Conservation (phyloP, 2,888 invertebrate species). For the Caenorhabditis wallacei region DNA sequence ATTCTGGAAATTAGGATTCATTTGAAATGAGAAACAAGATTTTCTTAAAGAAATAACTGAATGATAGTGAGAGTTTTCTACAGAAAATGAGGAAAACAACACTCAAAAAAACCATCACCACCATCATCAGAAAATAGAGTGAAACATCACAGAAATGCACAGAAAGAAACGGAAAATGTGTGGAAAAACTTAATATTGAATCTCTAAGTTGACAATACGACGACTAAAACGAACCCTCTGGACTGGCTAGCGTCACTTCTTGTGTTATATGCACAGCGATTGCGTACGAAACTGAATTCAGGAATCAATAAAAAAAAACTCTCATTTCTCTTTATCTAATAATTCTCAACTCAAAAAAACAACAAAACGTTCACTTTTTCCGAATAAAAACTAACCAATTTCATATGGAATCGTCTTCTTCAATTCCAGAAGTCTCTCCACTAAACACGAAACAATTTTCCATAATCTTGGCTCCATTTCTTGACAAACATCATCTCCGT, state of each 20-base stretch:
- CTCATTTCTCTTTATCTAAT: not conserved
- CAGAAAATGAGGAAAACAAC: not conserved
- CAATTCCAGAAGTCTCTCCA: slow-evolving; percentile 16
- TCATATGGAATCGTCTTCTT: slow-evolving; percentile 49
- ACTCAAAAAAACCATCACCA: slow-evolving; percentile 12
- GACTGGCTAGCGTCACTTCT: slow-evolving; percentile 60
- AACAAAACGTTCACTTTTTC: not conserved
- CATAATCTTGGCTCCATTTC: slow-evolving; percentile 42
- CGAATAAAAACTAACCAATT: slow-evolving; percentile 31
- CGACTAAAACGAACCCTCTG: slow-evolving; percentile 58
- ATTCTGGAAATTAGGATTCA: slow-evolving; percentile 19
- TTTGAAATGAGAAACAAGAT: not conserved
- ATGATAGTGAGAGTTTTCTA: slow-evolving; percentile 12
- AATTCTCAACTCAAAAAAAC: not conserved
- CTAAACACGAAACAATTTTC: slow-evolving; percentile 9
- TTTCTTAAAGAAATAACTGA: slow-evolving; percentile 9
- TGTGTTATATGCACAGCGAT: slow-evolving; percentile 53
- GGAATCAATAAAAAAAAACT: no score
- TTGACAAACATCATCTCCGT: slow-evolving; percentile 7
- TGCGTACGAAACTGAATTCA: slow-evolving; percentile 48
- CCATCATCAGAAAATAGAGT: not conserved
- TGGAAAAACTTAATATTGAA: not conserved
- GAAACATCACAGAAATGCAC: not conserved
- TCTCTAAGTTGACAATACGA: no score
- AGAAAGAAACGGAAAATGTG: not conserved